These are phyloP conservation scores for Cheilosia pagana DNA, from an alignment of 2,888 invertebrate genomes.

Conservation along the genomic window DNA sequence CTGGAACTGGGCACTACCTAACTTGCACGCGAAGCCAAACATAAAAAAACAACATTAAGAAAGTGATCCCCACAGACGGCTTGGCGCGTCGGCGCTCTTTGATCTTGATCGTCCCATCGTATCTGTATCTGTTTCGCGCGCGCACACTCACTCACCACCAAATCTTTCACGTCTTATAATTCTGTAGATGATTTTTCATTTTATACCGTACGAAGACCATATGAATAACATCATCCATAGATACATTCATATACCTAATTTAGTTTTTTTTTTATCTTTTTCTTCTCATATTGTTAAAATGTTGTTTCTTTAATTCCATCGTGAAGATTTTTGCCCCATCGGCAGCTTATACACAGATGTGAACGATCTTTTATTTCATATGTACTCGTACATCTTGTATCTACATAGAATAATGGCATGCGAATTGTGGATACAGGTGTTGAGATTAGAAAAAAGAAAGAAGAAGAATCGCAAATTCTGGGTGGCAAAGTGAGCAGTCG, in stretches of 20 bases:
- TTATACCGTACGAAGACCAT: constrained; percentile 46
- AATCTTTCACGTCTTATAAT: constrained; percentile 74
- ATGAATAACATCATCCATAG: constrained; percentile 70
- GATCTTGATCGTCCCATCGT: constrained; percentile 56
- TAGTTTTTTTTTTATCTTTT: constrained; percentile 30
- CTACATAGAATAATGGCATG: constrained; percentile 32
- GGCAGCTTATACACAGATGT: constrained; percentile 69
- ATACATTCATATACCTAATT: constrained; percentile 65
- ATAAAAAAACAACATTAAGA: constrained; percentile 40
- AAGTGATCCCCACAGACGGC: constrained; percentile 74
- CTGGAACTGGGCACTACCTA: constrained; percentile 49
- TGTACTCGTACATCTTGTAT: constrained; percentile 40
- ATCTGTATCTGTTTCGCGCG: constrained; percentile 24
- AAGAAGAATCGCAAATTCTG: constrained; percentile 64
- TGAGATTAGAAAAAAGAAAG: constrained; percentile 45
- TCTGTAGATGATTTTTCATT: constrained; percentile 73
- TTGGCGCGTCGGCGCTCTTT: constrained; percentile 75
- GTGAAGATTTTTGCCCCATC: constrained; percentile 57
- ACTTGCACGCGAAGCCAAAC: neutral
- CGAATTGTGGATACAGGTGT: constrained; percentile 59
- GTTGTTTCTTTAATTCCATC: constrained; percentile 63
- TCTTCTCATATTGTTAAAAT: constrained; percentile 64
- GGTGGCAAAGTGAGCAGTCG: constrained; percentile 55
- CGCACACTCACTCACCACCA: constrained; percentile 71
- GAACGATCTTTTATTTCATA: constrained; percentile 59